Conservation (phyloP, 1,140 invertebrate genomes). For the Pseudobourletiella spinata region DNA sequence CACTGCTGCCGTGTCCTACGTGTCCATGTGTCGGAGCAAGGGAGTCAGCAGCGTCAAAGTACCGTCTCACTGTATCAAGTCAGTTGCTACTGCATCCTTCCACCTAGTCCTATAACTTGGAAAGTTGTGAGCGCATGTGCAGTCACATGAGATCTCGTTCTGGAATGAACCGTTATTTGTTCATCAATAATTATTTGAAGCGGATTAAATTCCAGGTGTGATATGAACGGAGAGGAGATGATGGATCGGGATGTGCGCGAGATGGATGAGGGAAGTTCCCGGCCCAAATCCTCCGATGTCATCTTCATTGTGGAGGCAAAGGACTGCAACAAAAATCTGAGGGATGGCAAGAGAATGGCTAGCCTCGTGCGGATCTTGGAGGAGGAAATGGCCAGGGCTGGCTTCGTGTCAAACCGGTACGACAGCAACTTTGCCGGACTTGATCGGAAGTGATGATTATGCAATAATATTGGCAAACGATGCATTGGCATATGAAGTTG, state of each 20-base stretch:
- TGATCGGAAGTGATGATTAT: too few species aligned
- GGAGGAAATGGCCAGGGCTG: slow-evolving; percentile 54
- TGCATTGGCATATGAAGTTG: too few species aligned
- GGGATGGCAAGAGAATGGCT: slow-evolving; percentile 54
- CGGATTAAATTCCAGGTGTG: too few species aligned
- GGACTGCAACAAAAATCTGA: slow-evolving; percentile 61
- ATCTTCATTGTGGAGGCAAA: slow-evolving; percentile 83
- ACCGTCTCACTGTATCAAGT: slow-evolving; percentile 68
- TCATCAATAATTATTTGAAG: too few species aligned
- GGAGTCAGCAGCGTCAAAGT: slow-evolving; percentile 48
- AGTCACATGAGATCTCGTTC: too few species aligned
- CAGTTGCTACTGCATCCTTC: too few species aligned
- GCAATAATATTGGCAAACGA: too few species aligned
- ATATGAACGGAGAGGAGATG: slow-evolving; percentile 51
- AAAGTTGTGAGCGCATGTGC: too few species aligned
- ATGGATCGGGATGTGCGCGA: slow-evolving; percentile 54
- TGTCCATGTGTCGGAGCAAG: slow-evolving; percentile 68
- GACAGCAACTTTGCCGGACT: too few species aligned
- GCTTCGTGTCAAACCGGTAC: slow-evolving; percentile 57
- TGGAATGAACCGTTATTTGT: too few species aligned
- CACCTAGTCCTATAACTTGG: too few species aligned
- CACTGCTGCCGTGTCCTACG: slow-evolving; percentile 64
- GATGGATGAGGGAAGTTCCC: slow-evolving; percentile 38
- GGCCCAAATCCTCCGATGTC: slow-evolving; percentile 61
- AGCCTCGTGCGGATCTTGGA: slow-evolving; percentile 54